Conservation (phyloP, 2,113 vertebrate species). For the Herpailurus yagouaroundi region DNA sequence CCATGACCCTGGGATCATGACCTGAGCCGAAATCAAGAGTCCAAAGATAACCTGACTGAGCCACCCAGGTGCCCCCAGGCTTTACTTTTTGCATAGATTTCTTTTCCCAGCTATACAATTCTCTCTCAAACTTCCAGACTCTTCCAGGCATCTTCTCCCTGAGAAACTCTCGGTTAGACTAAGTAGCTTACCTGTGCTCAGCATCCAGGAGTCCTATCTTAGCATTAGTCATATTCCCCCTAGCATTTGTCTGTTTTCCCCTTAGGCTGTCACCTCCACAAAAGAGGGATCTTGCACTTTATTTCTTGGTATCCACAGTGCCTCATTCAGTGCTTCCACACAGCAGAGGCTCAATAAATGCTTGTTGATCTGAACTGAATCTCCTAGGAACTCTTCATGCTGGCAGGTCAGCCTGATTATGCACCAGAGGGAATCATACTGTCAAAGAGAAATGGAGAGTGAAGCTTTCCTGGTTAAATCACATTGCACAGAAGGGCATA, state of each 20-base stretch:
- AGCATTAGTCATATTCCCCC: background rate
- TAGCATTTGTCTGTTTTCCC: background rate
- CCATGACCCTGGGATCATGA: no score
- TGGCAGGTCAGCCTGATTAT: background rate
- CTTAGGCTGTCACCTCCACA: background rate
- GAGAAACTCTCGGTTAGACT: background rate
- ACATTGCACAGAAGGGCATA: background rate
- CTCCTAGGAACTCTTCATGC: background rate
- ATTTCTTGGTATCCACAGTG: background rate
- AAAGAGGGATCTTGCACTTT: background rate
- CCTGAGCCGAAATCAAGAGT: no score
- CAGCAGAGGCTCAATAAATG: background rate
- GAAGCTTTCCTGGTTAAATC: conserved; percentile 18
- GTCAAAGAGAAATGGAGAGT: background rate
- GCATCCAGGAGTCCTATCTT: background rate
- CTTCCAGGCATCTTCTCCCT: background rate
- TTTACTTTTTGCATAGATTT: conserved; percentile 2
- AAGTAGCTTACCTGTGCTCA: background rate
- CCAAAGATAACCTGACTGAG: no score
- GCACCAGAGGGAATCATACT: background rate
- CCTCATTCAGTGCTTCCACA: background rate
- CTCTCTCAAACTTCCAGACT: conserved; percentile 12
- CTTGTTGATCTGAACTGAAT: background rate
- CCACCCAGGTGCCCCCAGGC: no score
- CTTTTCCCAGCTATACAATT: background rate